These are phyloP conservation scores for Gallirallus australis DNA, from an alignment of 2,797 vertebrate species.

Conservation along the genomic window DNA sequence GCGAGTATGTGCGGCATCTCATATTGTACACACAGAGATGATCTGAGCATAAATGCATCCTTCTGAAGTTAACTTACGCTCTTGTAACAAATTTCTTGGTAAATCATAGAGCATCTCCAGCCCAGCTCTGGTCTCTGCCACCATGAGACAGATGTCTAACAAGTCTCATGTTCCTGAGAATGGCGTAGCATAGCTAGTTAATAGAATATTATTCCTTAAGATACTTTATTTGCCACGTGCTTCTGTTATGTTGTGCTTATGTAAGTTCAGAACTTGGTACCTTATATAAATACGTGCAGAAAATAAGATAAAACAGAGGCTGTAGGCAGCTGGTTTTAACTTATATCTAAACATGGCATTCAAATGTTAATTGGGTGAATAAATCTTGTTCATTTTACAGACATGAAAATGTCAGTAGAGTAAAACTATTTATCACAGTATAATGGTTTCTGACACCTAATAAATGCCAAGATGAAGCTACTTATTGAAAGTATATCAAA, in stretches of 20 bases:
- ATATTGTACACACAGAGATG: not conserved
- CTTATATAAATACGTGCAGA: constrained; percentile 55
- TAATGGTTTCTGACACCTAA: constrained; percentile 76
- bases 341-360: constrained; percentile 79
- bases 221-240: not conserved
- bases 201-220: not conserved
- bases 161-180: not conserved
- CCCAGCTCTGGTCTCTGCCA: not conserved
- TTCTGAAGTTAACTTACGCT: not conserved
- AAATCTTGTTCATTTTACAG: constrained; percentile 81
- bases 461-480: constrained; percentile 78
- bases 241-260: not conserved
- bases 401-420: constrained; percentile 78
- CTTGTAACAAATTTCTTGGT: not conserved
- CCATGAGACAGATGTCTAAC: not conserved
- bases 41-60: not conserved
- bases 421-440: constrained; percentile 77
- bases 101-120: not conserved
- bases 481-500: constrained; percentile 74
- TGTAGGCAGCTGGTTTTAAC: constrained; percentile 74
- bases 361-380: constrained; percentile 83
- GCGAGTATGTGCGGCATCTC: not conserved
- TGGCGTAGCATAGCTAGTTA: not conserved
- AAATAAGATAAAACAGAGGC: constrained; percentile 64
- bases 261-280: constrained; percentile 20